These are phyloP conservation scores for Spodoptera frugiperda DNA, from an alignment of 1,140 invertebrate genomes.

Conservation along the genomic window DNA sequence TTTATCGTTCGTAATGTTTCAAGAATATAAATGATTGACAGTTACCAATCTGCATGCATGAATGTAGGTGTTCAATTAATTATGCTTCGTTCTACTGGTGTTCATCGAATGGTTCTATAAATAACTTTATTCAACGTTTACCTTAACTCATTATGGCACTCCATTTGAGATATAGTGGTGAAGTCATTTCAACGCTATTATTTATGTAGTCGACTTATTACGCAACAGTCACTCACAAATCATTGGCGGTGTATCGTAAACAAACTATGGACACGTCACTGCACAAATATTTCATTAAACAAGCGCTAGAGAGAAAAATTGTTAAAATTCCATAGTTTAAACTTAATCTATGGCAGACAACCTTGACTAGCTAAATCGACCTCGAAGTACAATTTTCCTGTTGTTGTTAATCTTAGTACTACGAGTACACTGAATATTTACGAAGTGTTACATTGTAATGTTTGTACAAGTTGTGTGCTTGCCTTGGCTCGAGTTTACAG, in stretches of 20 bases:
- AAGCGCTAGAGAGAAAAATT: neutral
- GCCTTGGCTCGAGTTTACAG: neutral
- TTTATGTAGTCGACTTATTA: slow-evolving; percentile 15
- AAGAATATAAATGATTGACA: too few relatives aligned
- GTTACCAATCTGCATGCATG: too few relatives aligned
- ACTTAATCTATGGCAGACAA: slow-evolving; percentile 20
- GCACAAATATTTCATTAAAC: slow-evolving; percentile 8
- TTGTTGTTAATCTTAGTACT: slow-evolving; percentile 27
- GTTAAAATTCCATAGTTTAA: neutral
- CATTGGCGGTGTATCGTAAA: slow-evolving; percentile 6
- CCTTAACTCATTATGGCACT: neutral
- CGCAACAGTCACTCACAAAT: neutral
- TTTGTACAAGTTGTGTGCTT: slow-evolving; percentile 18
- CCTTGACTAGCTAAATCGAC: slow-evolving; percentile 27
- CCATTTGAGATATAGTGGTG: slow-evolving; percentile 1
- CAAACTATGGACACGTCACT: neutral
- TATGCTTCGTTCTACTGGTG: too few relatives aligned
- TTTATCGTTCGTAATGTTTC: too few relatives aligned
- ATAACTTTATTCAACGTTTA: slow-evolving; percentile 12
- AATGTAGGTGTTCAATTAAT: too few relatives aligned
- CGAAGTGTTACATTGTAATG: neutral
- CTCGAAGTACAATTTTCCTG: slow-evolving; percentile 38
- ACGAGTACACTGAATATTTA: slow-evolving; percentile 7
- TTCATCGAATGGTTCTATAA: neutral
- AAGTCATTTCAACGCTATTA: slow-evolving; percentile 1